phyloP scores from a whole-genome alignment of 1,140 invertebrate genomes.

The Dinoponera quadriceps region DNA sequence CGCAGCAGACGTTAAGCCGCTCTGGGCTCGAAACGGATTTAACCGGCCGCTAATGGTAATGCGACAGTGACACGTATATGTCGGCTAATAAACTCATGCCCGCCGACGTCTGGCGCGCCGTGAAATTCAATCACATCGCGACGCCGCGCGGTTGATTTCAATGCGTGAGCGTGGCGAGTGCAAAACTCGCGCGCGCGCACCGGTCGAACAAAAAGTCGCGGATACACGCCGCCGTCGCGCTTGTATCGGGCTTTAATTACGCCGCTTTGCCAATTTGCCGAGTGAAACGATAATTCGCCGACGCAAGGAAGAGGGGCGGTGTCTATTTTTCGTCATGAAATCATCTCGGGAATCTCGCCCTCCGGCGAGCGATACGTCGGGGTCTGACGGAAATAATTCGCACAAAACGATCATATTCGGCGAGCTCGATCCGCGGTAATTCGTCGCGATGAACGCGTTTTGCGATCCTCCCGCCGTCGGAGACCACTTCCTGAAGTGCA shows the following conservation, averaged over 20 bases:
- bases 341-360: no score
- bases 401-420: no score
- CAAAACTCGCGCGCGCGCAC: constrained; percentile 35
- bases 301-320: neutral
- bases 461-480: no score
- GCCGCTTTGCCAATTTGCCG: constrained; percentile 13
- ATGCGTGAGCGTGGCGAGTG: constrained; percentile 30
- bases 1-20: constrained; percentile 59
- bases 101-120: constrained; percentile 25
- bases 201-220: constrained; percentile 56
- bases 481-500: no score
- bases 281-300: constrained; percentile 24
- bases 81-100: constrained; percentile 63
- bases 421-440: no score
- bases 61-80: constrained; percentile 58
- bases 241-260: constrained; percentile 45
- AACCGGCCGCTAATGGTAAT: constrained; percentile 64
- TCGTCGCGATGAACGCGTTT: neutral
- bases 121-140: constrained; percentile 67
- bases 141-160: constrained; percentile 60
- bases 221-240: neutral
- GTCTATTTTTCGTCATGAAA: no score
- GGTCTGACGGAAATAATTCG: no score
- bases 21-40: constrained; percentile 61
- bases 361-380: no score